Conservation (phyloP, 2,888 invertebrate genomes). For the Polymixis flavicincta region DNA sequence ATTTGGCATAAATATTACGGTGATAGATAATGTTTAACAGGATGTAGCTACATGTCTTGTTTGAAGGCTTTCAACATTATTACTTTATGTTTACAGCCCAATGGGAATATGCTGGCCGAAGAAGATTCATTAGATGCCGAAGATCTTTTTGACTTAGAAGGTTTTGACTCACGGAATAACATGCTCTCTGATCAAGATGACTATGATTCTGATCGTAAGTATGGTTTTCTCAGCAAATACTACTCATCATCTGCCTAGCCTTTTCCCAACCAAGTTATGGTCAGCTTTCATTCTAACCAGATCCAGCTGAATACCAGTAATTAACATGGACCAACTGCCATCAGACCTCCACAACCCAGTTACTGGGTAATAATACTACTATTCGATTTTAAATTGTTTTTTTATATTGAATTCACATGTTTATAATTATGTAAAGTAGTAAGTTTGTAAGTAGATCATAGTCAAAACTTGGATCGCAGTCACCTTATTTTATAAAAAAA, state of each 20-base stretch:
- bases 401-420: neutral
- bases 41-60: neutral
- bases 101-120: slow-evolving; percentile 80
- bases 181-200: slow-evolving; percentile 92
- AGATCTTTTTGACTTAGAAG: slow-evolving; percentile 95
- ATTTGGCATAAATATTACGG: neutral
- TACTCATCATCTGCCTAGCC: no score
- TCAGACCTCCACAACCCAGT: no score
- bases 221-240: neutral
- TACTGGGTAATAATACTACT: neutral
- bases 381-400: neutral
- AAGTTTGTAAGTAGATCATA: neutral
- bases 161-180: slow-evolving; percentile 90
- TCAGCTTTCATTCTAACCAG: no score
- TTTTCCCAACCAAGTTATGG: no score
- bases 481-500: neutral
- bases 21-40: neutral
- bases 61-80: neutral
- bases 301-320: no score
- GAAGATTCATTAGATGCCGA: slow-evolving; percentile 92
- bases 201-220: slow-evolving; percentile 94
- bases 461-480: neutral
- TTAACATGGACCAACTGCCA: no score
- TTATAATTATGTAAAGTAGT: neutral
- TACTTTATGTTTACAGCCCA: slow-evolving; percentile 73